Evolutionary conservation across 2,888 invertebrate species (phyloP), one percentile per base, ranked within the genome.

Genomic region (Gandaritis pyraliata): DNA sequence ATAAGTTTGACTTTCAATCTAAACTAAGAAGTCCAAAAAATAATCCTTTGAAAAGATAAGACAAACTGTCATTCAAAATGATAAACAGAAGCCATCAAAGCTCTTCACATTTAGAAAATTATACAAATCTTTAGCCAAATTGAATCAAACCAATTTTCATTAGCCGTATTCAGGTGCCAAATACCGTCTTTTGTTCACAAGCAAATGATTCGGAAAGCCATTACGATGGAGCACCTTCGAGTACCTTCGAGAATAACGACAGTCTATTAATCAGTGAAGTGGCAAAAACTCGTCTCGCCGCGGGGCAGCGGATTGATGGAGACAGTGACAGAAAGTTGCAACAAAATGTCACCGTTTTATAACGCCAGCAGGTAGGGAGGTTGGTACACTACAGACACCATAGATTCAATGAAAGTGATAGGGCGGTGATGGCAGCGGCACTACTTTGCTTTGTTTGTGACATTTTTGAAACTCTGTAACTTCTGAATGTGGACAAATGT

Each of bases 131-230:
- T 16, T n/a, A 15, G 46, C n/a, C 29, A 63, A 62, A 53, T 51
- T 51, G 50, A 65, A 58, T 61, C 13, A 49, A 55, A 51, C 49
- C 55, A 33, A 30, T 64, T 60, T 36, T 60, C 62, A 58, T 66
- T 62, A 62, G 59, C 45, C 45, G 53, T 56, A 57, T 65, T 59
- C 46, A 66, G 54, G 56, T 62, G 60, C 23, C 52, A 50, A 61
- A 50, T 16, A 29, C 55, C n/a, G 38, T 15, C 47, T 60, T 63
- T 63, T 66, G 66, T 66, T 65, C 57, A 18, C 58, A 47, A 59
- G 58, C 48, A 58, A 66, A 66, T 66, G 66, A 63, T 54, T 63
- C 58, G 63, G 63, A 66, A 66, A 66, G 55, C 61, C 61, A 66
- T 66, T 66, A 63, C 15, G 41, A 43, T 52, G 45, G 47, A 58